Evolutionary conservation across 2,797 vertebrate genomes (phyloP).

Genomic region (Anguilla obscura): DNA sequence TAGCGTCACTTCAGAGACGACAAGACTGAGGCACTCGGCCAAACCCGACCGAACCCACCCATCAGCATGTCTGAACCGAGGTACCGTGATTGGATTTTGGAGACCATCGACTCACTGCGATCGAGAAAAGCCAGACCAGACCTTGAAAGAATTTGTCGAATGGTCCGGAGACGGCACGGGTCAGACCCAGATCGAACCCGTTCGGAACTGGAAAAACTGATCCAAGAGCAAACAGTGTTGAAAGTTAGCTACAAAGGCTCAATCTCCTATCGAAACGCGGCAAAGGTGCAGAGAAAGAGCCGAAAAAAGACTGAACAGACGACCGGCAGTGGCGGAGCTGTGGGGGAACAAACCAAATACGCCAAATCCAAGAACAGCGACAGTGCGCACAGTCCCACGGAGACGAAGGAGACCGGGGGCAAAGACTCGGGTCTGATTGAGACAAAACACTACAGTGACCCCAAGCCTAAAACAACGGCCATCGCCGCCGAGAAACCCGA

Average conservation of each 20-base stretch:
- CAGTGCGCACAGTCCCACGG: slow-evolving; percentile 70
- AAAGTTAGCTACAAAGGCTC: slow-evolving; percentile 92
- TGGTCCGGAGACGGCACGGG: slow-evolving; percentile 87
- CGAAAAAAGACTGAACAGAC: slow-evolving; percentile 73
- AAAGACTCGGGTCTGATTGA: slow-evolving; percentile 47
- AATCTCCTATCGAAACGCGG: slow-evolving; percentile 86
- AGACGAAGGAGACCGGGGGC: slow-evolving; percentile 55
- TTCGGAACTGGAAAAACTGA: slow-evolving; percentile 87
- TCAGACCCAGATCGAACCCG: slow-evolving; percentile 85
- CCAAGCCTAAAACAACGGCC: slow-evolving; percentile 48
- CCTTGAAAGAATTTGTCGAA: slow-evolving; percentile 87
- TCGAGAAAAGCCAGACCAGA: slow-evolving; percentile 89
- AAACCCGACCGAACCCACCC: slow-evolving; percentile 55
- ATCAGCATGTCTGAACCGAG: slow-evolving; percentile 72
- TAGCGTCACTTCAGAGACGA: slow-evolving; percentile 69
- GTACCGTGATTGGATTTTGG: slow-evolving; percentile 88
- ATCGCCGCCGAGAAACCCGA: slow-evolving; percentile 48
- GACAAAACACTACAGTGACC: slow-evolving; percentile 52
- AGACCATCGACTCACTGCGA: slow-evolving; percentile 89
- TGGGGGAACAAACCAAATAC: slow-evolving; percentile 61
- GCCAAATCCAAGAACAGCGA: slow-evolving; percentile 63
- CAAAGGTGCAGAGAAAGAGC: slow-evolving; percentile 83
- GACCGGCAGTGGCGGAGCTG: slow-evolving; percentile 59
- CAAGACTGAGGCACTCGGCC: slow-evolving; percentile 63
- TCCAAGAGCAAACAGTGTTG: slow-evolving; percentile 85